Base-by-base conservation (phyloP, 2,113 vertebrate species). In the Caranx melampygus region DNA sequence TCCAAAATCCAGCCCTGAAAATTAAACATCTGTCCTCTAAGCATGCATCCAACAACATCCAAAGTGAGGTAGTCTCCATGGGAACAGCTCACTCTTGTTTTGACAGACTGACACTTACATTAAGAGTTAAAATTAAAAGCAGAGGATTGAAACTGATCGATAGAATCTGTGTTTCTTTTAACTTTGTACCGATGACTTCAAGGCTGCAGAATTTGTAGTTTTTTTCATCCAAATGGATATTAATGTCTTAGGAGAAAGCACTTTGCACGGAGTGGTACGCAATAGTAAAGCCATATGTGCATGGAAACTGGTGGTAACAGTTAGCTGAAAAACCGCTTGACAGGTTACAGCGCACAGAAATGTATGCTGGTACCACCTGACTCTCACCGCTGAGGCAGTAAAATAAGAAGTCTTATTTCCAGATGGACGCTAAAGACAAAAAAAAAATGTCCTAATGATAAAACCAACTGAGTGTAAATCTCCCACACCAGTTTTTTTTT, bases 281-380 rank as follows among this genome's bases (percentile, higher is more conserved):
- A 73, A 72, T 72, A 74, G 75, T 84, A 64, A 87, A 83, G 62
- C 82, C 82, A 83, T 55, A 60, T 89, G 85, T 85, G 76, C 21
- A 49, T 75, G 82, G 79, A 86, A 88, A 82, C 62, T 79, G 76
- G 6, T 76, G 81, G 69, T 79, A 84, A 76, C 72, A 60, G 42
- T 84, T 76, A 57, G 65, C 34, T 70, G 71, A 52, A 82, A 84
- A 85, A 84, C 35, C 66, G 63, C 44, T 82, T 72, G 73, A 79
- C 78, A 77, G 64, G 82, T 75, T 73, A 35, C n/a, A 51, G 44
- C 66, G 64, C 52, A 5, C 20, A 78, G 68, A 81, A 79, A 55
- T 65, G 37, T 63, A 16, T 42, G 51, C 45, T 74, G 79, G 84
- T 76, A 72, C 69, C 81, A 79, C 84, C 76, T 89, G 81, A 82